Conservation (phyloP, 1,140 invertebrate species). For the Pygmarrhopalites habei region DNA sequence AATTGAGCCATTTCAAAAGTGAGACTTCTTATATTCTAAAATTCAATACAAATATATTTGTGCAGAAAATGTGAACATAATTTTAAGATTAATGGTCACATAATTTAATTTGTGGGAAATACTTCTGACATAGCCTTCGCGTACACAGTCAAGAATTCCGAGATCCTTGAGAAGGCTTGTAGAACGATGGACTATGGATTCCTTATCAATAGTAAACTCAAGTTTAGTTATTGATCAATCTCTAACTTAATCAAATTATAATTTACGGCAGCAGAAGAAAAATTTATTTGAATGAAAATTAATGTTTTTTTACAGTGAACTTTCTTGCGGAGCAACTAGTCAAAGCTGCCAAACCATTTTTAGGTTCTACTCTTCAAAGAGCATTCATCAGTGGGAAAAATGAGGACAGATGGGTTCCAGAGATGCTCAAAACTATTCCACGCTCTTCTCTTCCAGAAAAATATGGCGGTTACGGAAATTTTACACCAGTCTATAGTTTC, state of each 20-base stretch:
- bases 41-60: too few species aligned
- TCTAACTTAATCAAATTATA: too few species aligned
- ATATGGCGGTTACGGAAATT: too few species aligned
- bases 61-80: neutral
- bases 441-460: too few species aligned
- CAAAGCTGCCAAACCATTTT: neutral
- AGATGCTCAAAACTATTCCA: neutral
- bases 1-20: neutral
- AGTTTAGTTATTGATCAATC: neutral
- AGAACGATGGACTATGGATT: neutral
- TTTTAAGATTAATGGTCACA: too few species aligned
- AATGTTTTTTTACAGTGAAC: neutral
- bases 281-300: too few species aligned
- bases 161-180: neutral
- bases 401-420: neutral
- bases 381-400: neutral
- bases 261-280: too few species aligned
- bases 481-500: too few species aligned
- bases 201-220: neutral
- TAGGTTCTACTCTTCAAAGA: neutral
- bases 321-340: neutral
- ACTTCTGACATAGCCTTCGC: neutral
- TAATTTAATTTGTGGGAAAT: neutral
- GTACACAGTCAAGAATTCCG: neutral
- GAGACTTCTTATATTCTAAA: too few species aligned